Evolutionary conservation across 1,140 invertebrate species (phyloP).

Genomic region (Metaphire vulgaris): DNA sequence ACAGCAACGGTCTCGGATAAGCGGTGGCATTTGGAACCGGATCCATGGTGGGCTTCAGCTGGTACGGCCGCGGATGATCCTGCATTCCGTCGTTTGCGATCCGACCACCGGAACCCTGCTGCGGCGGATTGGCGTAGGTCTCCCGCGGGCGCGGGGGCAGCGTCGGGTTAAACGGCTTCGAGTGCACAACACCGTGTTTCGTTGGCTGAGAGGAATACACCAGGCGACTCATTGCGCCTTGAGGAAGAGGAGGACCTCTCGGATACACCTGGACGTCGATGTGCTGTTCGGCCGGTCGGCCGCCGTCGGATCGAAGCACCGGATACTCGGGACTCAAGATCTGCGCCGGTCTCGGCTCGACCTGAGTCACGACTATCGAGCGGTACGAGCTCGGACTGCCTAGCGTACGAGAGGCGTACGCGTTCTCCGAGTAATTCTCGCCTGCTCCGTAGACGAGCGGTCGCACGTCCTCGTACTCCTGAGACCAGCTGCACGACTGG

Average conservation of each 20-base stretch:
- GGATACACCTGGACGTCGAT: neutral
- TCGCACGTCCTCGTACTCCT: neutral
- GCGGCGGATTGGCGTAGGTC: neutral
- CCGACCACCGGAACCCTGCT: neutral
- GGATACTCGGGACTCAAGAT: neutral
- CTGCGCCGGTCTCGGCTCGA: neutral
- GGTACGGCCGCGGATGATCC: conserved; percentile 13
- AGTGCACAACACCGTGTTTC: conserved; percentile 1
- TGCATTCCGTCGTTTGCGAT: neutral
- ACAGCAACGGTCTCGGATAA: neutral
- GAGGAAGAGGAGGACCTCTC: neutral
- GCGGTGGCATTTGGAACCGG: neutral
- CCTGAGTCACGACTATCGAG: neutral
- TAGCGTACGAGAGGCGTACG: neutral
- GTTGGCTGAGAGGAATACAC: conserved; percentile 9
- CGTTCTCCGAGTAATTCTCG: neutral
- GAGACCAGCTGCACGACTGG: neutral
- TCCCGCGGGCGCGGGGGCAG: neutral
- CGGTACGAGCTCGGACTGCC: neutral
- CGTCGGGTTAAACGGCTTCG: conserved; percentile 5
- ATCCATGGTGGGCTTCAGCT: conserved; percentile 12
- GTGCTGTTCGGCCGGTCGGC: neutral
- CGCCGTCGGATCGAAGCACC: neutral
- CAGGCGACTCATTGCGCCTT: conserved; percentile 7
- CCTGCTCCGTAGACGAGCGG: neutral